Conservation (phyloP, 2,113 vertebrate genomes). For the Campylorhamphus procurvoides region DNA sequence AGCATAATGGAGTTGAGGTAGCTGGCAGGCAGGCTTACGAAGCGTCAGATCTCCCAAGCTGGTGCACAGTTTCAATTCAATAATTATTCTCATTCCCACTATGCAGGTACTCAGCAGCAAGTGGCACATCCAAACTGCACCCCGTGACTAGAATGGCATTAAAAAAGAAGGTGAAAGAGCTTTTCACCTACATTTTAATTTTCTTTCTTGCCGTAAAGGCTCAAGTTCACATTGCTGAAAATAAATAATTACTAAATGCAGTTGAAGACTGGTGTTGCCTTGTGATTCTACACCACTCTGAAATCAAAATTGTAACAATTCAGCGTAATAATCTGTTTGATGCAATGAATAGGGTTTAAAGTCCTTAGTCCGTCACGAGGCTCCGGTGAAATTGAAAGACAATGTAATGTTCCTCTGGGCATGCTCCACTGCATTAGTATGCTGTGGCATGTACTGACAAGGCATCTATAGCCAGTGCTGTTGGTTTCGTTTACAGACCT, state of each 20-base stretch:
- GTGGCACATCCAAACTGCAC: not conserved
- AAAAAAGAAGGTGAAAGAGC: conserved; percentile 27
- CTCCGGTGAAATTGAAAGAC: conserved; percentile 59
- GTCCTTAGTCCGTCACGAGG: not conserved
- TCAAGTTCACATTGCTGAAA: conserved; percentile 15
- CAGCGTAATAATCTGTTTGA: conserved; percentile 56
- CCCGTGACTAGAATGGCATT: conserved; percentile 1
- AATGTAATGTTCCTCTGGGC: not conserved
- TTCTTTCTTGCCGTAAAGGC: not conserved
- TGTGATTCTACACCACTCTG: not conserved
- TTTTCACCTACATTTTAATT: conserved; percentile 38
- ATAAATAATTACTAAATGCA: conserved; percentile 68
- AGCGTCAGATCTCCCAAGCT: conserved; percentile 12
- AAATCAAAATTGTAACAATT: conserved; percentile 4
- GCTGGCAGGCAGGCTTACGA: conserved; percentile 25
- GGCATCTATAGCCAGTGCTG: not conserved
- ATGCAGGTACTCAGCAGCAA: not conserved
- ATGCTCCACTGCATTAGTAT: conserved; percentile 40
- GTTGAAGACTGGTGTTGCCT: conserved; percentile 25
- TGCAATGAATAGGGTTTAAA: conserved; percentile 58
- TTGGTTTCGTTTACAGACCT: conserved; percentile 48
- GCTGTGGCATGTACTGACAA: not conserved
- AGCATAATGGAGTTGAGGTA: conserved; percentile 37
- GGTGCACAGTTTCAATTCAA: conserved; percentile 19
- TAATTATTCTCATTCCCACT: conserved; percentile 16